Percentiles rank a stretch among this genome's conserved stretches.
Conservation (phyloP, 2,113 vertebrate species). For the Orycteropus afer region DNA sequence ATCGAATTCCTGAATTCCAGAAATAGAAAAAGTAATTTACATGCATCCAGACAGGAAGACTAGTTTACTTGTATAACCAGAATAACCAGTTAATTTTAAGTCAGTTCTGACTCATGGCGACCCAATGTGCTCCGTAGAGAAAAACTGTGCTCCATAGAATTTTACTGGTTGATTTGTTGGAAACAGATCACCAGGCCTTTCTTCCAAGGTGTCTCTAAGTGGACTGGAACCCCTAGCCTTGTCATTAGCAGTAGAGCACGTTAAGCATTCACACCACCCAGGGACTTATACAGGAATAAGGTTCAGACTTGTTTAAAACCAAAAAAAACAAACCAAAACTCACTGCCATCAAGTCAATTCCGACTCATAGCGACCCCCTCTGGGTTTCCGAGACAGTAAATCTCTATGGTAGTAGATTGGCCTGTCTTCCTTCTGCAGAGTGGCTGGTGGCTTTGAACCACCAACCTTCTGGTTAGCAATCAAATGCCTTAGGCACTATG, state of each 20-base stretch:
- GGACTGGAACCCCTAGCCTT: background rate
- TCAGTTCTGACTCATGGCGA: background rate
- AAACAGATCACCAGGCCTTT: background rate
- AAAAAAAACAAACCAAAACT: too few species aligned
- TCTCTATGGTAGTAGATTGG: too few species aligned
- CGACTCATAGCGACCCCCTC: too few species aligned
- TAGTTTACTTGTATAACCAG: background rate
- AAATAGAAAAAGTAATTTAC: background rate
- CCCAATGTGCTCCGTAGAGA: background rate
- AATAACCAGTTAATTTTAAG: background rate
- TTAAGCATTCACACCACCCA: background rate
- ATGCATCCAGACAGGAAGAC: constrained; percentile 5
- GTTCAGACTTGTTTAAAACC: background rate
- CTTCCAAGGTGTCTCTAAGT: background rate
- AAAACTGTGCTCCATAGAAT: background rate
- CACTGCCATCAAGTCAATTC: too few species aligned
- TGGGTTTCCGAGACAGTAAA: too few species aligned
- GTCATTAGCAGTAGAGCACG: background rate
- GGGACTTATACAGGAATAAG: background rate
- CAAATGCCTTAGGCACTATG: too few species aligned
- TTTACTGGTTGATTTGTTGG: background rate
- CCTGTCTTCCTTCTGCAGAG: too few species aligned
- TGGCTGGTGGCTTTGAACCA: too few species aligned
- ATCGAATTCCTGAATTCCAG: background rate
- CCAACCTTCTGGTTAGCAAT: too few species aligned